Percentiles rank a stretch among this genome's conserved stretches.
These are phyloP conservation scores for Porites divaricata DNA, from an alignment of 92 coral and sea anemone genomes.

Conservation along the genomic window DNA sequence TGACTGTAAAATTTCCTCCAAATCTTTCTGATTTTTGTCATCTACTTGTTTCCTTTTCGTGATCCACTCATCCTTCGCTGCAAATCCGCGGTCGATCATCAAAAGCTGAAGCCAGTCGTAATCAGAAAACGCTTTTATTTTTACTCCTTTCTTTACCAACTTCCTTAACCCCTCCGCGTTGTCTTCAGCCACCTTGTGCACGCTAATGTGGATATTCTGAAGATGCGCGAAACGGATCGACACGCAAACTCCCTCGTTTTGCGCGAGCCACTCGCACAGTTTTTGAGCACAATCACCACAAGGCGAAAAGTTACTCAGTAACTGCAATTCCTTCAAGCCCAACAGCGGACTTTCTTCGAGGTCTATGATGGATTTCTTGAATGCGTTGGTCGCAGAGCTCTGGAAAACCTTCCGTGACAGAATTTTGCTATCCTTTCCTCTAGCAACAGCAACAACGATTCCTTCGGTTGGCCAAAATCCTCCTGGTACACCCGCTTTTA, in stretches of 20 bases:
- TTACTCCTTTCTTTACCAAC: slow-evolving; percentile 36
- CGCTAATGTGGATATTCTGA: slow-evolving; percentile 39
- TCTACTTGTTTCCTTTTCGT: slow-evolving; percentile 49
- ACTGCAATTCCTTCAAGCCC: slow-evolving; percentile 24
- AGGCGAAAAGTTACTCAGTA: slow-evolving; percentile 45
- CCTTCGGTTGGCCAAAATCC: slow-evolving; percentile 43
- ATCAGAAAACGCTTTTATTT: slow-evolving; percentile 33
- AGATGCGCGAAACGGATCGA: slow-evolving; percentile 53
- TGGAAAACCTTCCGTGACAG: slow-evolving; percentile 43
- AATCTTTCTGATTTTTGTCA: slow-evolving; percentile 35
- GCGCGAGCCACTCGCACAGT: slow-evolving; percentile 43
- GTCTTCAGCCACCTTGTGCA: slow-evolving; percentile 43
- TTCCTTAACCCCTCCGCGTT: slow-evolving; percentile 42
- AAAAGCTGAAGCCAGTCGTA: slow-evolving; percentile 53
- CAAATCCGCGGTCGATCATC: slow-evolving; percentile 56
- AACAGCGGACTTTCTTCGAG: slow-evolving; percentile 7
- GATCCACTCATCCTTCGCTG: slow-evolving; percentile 57
- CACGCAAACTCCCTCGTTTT: slow-evolving; percentile 32
- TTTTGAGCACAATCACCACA: slow-evolving; percentile 26
- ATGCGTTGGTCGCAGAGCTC: slow-evolving; percentile 27
- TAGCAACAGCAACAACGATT: slow-evolving; percentile 23
- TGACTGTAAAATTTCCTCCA: slow-evolving; percentile 42
- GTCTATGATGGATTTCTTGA: slow-evolving; percentile 22
- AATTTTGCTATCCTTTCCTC: slow-evolving; percentile 38
- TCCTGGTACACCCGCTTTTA: slow-evolving; percentile 48